These are phyloP conservation scores for Chloebia gouldiae DNA, from an alignment of 2,113 vertebrate species.

Conservation along the genomic window DNA sequence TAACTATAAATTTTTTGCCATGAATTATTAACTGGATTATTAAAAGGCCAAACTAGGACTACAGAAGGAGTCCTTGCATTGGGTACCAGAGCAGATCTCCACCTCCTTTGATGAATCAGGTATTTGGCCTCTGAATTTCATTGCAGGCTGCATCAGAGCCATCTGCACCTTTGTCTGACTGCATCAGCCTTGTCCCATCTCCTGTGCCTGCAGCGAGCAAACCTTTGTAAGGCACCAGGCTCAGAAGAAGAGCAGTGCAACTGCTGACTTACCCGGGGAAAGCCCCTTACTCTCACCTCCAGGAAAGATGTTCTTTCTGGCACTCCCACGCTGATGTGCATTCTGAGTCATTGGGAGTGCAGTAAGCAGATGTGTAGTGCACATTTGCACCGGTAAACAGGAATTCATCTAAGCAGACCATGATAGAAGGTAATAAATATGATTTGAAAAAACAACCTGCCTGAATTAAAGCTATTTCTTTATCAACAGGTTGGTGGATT, in stretches of 20 bases:
- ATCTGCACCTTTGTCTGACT: background rate
- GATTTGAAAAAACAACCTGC: background rate
- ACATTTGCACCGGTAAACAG: background rate
- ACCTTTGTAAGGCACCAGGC: background rate
- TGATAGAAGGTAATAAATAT: background rate
- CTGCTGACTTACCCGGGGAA: background rate
- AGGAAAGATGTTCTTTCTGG: background rate
- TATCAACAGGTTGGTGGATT: background rate
- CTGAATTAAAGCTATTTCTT: background rate
- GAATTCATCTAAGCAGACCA: background rate
- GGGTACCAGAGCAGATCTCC: background rate
- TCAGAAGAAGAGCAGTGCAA: background rate
- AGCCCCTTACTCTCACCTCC: background rate
- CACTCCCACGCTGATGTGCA: background rate
- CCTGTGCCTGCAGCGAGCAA: fast-evolving
- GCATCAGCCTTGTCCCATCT: background rate
- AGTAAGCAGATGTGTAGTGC: background rate
- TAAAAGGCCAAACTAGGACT: background rate
- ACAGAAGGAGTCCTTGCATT: background rate
- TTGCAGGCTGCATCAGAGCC: background rate
- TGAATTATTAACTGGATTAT: background rate
- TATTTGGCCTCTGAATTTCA: background rate
- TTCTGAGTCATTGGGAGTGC: fast-evolving
- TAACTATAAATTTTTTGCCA: background rate
- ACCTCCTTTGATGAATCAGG: background rate